Conservation (phyloP, 2,888 invertebrate species). For the Tridacna gigas region DNA sequence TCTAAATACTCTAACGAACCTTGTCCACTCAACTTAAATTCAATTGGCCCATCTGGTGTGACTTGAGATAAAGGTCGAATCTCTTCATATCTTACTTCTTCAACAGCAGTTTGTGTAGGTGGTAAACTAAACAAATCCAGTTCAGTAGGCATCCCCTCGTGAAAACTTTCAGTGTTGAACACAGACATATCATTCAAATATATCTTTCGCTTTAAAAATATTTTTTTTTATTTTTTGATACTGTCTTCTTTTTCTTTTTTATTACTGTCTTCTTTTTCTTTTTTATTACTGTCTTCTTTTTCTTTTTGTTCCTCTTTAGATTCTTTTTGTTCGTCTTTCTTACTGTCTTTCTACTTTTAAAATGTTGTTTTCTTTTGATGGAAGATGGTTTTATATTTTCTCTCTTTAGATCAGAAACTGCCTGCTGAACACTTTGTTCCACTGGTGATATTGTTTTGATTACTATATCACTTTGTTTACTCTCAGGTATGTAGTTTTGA, state of each 20-base stretch:
- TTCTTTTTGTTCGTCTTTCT: background rate
- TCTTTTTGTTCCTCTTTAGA: background rate
- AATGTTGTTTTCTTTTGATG: background rate
- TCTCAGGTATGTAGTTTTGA: constrained; percentile 1
- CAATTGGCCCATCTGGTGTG: constrained; percentile 21
- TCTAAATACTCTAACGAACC: constrained; percentile 37
- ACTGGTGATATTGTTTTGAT: constrained; percentile 17
- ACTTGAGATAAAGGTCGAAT: constrained; percentile 39
- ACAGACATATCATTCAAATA: constrained; percentile 25
- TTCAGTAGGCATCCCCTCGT: constrained; percentile 18
- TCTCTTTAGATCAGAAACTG: constrained; percentile 15
- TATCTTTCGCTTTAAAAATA: constrained; percentile 3
- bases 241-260: background rate
- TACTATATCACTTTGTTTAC: background rate
- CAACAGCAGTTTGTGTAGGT: constrained; percentile 33
- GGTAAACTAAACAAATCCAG: constrained; percentile 35
- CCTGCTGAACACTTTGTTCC: constrained; percentile 12
- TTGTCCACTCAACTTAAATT: constrained; percentile 17
- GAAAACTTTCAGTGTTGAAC: constrained; percentile 25
- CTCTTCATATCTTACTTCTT: constrained; percentile 17
- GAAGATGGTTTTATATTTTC: constrained; percentile 26
- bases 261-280: background rate
- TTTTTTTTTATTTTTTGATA: background rate
- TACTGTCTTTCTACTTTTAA: background rate
- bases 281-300: background rate